phyloP scores from a whole-genome alignment of 2,888 invertebrate genomes.

The Nudaria mundana region DNA sequence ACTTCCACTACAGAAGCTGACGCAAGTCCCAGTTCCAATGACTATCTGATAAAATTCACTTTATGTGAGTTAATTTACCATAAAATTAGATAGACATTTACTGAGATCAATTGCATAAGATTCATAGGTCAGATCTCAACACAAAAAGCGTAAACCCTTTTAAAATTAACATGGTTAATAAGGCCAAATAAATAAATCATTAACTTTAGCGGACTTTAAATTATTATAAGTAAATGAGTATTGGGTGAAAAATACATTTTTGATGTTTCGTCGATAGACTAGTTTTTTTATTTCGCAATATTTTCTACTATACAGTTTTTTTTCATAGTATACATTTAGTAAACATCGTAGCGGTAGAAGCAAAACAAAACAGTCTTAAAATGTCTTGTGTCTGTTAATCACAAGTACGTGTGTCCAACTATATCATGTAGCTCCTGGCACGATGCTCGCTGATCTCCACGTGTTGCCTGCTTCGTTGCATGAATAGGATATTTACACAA shows the following conservation, averaged over 20 bases:
- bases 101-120: slow-evolving; percentile 59
- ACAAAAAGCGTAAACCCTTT: slow-evolving; percentile 70
- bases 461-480: slow-evolving; percentile 43
- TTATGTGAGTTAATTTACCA: slow-evolving; percentile 39
- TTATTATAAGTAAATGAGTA: slow-evolving; percentile 65
- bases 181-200: slow-evolving; percentile 61
- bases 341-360: slow-evolving; percentile 80
- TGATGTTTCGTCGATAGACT: slow-evolving; percentile 64
- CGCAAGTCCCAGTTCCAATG: slow-evolving; percentile 54
- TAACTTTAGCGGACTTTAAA: slow-evolving; percentile 70
- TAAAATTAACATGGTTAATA: slow-evolving; percentile 65
- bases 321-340: slow-evolving; percentile 65
- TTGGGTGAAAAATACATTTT: slow-evolving; percentile 82
- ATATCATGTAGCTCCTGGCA: slow-evolving; percentile 41
- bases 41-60: slow-evolving; percentile 40
- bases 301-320: slow-evolving; percentile 60
- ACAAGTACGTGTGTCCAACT: slow-evolving; percentile 69
- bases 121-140: slow-evolving; percentile 64
- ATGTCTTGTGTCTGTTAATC: slow-evolving; percentile 75
- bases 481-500: slow-evolving; percentile 75
- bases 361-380: slow-evolving; percentile 75
- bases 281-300: slow-evolving; percentile 54
- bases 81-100: slow-evolving; percentile 36
- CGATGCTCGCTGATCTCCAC: slow-evolving; percentile 48
- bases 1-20: slow-evolving; percentile 40